Evolutionary conservation across 1,140 invertebrate species (phyloP).

Genomic region (Calosoma granatense): DNA sequence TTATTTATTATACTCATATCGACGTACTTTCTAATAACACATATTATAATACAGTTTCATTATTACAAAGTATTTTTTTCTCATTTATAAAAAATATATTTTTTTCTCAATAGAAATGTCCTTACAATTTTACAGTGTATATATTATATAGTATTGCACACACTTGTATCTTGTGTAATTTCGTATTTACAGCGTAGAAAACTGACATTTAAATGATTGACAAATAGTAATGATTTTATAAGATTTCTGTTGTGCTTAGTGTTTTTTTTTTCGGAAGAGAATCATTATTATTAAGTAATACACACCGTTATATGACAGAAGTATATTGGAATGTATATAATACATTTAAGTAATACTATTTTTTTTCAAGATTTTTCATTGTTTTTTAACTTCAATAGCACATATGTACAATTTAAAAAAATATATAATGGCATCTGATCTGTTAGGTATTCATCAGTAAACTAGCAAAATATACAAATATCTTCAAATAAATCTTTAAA

Average conservation of each 20-base stretch:
- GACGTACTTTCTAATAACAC: neutral
- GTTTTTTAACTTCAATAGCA: neutral
- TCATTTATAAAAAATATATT: slow-evolving; percentile 1
- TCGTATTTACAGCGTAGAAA: no score
- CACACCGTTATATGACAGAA: no score
- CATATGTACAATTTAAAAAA: neutral
- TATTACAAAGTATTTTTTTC: neutral
- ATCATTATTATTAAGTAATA: no score
- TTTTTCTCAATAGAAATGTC: neutral
- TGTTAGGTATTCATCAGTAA: no score
- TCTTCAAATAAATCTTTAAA: no score
- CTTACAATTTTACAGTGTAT: neutral
- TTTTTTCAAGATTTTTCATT: neutral
- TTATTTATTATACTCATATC: neutral
- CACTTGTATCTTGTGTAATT: no score
- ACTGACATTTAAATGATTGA: no score
- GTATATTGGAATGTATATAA: neutral
- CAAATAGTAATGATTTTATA: no score
- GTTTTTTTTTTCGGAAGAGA: no score
- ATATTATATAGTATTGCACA: neutral
- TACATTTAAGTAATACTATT: neutral
- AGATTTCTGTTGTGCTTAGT: no score
- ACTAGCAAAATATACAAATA: no score
- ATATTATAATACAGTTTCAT: neutral
- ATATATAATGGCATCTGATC: neutral